phyloP scores from a whole-genome alignment of 2,888 invertebrate species.

The Penaeus monodon region DNA sequence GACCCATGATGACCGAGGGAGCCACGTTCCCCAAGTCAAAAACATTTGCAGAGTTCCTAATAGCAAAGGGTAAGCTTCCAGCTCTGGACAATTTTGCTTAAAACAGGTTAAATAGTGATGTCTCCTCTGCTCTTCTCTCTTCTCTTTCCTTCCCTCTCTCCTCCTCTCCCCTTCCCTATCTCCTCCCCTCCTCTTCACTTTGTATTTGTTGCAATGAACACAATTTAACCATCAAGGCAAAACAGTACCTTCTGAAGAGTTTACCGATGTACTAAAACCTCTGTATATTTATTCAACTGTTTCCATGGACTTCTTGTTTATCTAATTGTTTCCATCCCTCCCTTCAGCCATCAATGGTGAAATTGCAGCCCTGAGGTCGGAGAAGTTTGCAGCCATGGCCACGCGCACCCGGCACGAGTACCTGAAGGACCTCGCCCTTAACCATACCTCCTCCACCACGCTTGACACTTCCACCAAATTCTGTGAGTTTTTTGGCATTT shows the following conservation, averaged over 20 bases:
- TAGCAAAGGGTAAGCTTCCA: constrained; percentile 80
- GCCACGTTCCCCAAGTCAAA: constrained; percentile 90
- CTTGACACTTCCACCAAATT: constrained; percentile 89
- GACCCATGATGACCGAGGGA: constrained; percentile 91
- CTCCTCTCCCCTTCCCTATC: neutral
- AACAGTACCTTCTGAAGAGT: no score
- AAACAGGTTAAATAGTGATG: neutral
- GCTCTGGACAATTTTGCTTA: neutral
- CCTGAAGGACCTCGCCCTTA: constrained; percentile 90
- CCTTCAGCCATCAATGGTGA: constrained; percentile 89
- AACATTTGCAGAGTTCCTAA: constrained; percentile 92
- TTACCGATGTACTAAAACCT: neutral
- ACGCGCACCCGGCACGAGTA: constrained; percentile 95
- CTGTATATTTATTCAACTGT: neutral
- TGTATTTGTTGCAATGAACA: no score
- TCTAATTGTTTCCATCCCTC: constrained; percentile 4
- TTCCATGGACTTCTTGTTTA: neutral
- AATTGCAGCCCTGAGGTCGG: constrained; percentile 94
- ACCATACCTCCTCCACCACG: constrained; percentile 83
- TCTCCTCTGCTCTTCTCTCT: neutral
- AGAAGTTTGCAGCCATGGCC: constrained; percentile 97
- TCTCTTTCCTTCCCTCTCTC: no score
- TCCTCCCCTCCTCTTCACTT: no score
- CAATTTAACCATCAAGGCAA: no score
- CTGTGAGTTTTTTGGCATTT: constrained; percentile 75